phyloP scores from a whole-genome alignment of 2,113 vertebrate genomes.

The Notothenia coriiceps region DNA sequence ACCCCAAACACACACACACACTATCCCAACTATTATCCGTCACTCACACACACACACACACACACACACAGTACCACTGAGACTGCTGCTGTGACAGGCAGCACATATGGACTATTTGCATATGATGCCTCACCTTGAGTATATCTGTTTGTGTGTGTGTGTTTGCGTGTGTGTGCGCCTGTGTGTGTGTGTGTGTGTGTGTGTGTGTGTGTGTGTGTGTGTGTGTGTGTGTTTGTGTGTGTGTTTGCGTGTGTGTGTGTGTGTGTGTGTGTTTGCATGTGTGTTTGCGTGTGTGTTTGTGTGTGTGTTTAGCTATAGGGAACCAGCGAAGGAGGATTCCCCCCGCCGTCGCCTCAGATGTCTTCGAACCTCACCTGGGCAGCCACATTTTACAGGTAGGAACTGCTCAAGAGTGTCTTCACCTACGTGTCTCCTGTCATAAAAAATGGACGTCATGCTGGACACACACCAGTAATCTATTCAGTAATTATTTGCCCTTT shows the following conservation, averaged over 20 bases:
- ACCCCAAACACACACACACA: conserved; percentile 5
- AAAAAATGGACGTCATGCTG: too few species aligned
- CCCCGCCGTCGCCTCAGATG: conserved; percentile 91
- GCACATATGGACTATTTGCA: too few species aligned
- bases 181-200: background rate
- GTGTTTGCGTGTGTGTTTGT: background rate
- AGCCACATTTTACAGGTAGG: conserved; percentile 99
- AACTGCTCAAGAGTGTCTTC: conserved; percentile 11
- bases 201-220: conserved; percentile 38
- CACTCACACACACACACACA: background rate
- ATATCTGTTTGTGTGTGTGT: conserved; percentile 56
- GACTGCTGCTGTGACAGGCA: too few species aligned
- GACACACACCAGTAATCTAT: too few species aligned
- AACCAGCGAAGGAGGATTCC: conserved; percentile 94
- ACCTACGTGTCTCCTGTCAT: too few species aligned
- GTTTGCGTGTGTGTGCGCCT: conserved; percentile 18
- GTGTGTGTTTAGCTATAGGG: conserved; percentile 91
- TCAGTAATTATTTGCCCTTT: too few species aligned
- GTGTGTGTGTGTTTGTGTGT: conserved; percentile 52
- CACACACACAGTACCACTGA: background rate
- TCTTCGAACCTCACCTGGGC: conserved; percentile 98
- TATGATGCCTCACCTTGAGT: too few species aligned
- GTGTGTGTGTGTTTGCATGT: conserved; percentile 23
- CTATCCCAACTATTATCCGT: too few species aligned
- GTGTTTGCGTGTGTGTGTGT: conserved; percentile 56